phyloP scores from a whole-genome alignment of 2,797 vertebrate genomes.

The Lates japonicus region DNA sequence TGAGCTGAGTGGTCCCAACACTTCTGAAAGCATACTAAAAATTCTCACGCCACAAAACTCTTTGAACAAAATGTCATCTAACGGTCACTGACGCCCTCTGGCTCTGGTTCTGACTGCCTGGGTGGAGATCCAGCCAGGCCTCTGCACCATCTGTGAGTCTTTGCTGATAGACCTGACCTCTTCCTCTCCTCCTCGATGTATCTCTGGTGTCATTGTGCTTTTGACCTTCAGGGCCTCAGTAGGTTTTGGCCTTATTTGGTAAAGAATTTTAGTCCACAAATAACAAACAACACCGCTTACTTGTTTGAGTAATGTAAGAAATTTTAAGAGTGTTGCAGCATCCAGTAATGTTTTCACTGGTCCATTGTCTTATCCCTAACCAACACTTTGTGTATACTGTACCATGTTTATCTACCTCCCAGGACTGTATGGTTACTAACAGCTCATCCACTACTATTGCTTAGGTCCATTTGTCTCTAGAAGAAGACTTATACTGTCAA shows the following conservation, averaged over 20 bases:
- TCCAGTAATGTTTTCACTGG: constrained; percentile 65
- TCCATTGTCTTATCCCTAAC: constrained; percentile 80
- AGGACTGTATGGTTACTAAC: constrained; percentile 81
- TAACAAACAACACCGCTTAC: constrained; percentile 37
- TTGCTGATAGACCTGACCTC: no score
- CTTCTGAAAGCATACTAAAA: no score
- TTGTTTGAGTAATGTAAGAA: constrained; percentile 51
- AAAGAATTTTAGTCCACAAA: constrained; percentile 22
- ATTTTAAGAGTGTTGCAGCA: constrained; percentile 59
- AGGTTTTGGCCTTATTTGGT: constrained; percentile 2
- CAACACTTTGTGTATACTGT: constrained; percentile 79
- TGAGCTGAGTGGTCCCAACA: no score
- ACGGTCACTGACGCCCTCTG: no score
- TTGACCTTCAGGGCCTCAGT: neutral
- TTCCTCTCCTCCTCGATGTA: no score
- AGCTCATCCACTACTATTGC: constrained; percentile 85
- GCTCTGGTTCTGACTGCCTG: no score
- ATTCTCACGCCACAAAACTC: no score
- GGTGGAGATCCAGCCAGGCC: no score
- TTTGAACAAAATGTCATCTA: no score
- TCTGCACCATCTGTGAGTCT: no score
- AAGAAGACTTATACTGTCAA: constrained; percentile 87
- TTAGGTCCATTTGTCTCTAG: constrained; percentile 85
- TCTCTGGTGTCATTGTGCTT: no score
- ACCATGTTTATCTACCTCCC: constrained; percentile 77